Base-by-base conservation (phyloP, 2,888 invertebrate species). In the Eustalomyia histrio region DNA sequence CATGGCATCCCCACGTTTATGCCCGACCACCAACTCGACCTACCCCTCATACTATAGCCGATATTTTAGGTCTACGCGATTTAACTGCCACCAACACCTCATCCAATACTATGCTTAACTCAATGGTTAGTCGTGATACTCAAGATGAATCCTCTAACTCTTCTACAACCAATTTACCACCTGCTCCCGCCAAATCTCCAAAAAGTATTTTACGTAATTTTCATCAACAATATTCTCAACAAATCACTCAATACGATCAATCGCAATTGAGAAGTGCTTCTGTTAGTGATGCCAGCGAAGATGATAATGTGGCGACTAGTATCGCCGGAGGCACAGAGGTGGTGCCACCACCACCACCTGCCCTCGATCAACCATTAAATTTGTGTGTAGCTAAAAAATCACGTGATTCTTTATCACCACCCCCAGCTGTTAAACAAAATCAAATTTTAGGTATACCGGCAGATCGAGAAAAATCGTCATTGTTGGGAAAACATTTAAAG, bases 1-100 rank as follows among this genome's bases (percentile, higher is more conserved):
- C 95, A 50, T 97, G 97, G 97, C 97, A 97, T 91, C 95, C 96
- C 43, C 97, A 97, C 90, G 95, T 97, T 21, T 97, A 97, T 89
- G 95, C 94, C 2, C 94, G 94, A 85, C 94, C 96, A 12, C 96
- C 96, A 10, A 94, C 94, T 85, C 93, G 93, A 72, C 96, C 96
- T 1, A 97, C 97, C 1, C 95, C 97, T 5, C 96, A 97, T 90
- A 93, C 94, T 52, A 97, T 98, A 87, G 95, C 95, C 83, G 95
- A 97, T 88, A 97, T 97, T 84, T 92, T 98, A 85, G 97, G 96
- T 21, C 91, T 94, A 90, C 88, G 87, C 35, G 75, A 80, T 79
- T 52, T 72, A 7, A 72, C 35, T 24, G n/a, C 52, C 9, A 65
- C 69, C 21, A 29, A 53, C n/a, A 47, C 16, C 7, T n/a, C 29